Evolutionary conservation across 1,140 invertebrate species (phyloP).

Genomic region (Lepidurus apus): DNA sequence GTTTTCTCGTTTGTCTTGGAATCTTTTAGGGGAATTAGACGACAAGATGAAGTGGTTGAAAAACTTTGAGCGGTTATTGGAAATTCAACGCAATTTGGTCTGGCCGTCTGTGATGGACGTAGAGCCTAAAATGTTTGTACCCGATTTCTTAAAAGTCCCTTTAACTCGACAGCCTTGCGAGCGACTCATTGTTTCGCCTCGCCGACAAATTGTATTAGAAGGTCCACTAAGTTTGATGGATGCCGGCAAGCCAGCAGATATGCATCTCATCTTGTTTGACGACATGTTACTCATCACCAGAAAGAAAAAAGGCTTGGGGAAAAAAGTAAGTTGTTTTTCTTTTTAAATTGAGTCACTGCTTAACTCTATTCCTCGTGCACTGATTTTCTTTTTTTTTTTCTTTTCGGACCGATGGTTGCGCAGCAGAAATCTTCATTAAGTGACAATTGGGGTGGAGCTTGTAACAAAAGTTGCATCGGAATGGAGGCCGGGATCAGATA

Average conservation of each 20-base stretch:
- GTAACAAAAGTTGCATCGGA: conserved; percentile 44
- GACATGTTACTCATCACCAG: conserved; percentile 64
- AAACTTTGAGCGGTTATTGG: conserved; percentile 63
- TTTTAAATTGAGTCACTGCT: background rate
- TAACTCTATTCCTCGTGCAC: background rate
- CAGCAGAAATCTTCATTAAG: conserved; percentile 51
- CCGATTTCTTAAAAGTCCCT: conserved; percentile 52
- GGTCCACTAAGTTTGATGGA: conserved; percentile 56
- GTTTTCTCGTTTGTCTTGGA: background rate
- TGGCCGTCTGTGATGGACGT: conserved; percentile 62
- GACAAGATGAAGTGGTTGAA: conserved; percentile 68
- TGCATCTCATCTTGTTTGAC: conserved; percentile 63
- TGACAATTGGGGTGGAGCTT: conserved; percentile 49
- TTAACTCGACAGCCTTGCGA: conserved; percentile 63
- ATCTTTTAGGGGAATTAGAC: conserved; percentile 55
- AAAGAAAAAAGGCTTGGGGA: conserved; percentile 54
- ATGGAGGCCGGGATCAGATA: conserved; percentile 43
- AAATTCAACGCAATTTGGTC: conserved; percentile 60
- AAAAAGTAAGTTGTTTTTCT: conserved; percentile 49
- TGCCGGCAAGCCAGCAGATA: conserved; percentile 53
- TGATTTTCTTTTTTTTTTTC: conserved; percentile 29
- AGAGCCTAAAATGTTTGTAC: conserved; percentile 59
- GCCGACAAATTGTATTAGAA: conserved; percentile 58
- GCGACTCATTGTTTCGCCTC: conserved; percentile 57
- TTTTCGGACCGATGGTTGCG: conserved; percentile 20